Conservation (phyloP, 2,113 vertebrate genomes). For the Sardina pilchardus region DNA sequence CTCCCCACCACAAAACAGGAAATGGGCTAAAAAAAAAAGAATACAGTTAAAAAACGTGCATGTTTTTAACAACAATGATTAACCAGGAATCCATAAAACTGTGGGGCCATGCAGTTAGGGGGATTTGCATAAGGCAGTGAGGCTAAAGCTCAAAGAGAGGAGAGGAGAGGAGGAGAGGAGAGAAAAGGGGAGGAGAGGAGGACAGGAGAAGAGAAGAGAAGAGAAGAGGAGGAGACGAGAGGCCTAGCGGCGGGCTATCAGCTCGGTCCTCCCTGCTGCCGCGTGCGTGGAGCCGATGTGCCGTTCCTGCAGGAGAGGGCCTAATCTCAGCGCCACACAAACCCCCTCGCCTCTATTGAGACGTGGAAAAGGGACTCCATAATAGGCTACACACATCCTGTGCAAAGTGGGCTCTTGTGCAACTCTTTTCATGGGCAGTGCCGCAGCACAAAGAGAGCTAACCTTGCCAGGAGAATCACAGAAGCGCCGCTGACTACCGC, state of each 20-base stretch:
- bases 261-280: background rate
- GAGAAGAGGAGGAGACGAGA: background rate
- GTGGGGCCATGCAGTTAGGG: background rate
- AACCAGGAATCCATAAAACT: background rate
- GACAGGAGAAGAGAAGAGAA: too few species aligned
- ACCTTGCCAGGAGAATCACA: background rate
- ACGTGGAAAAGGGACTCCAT: background rate
- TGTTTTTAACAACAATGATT: slow-evolving; percentile 9
- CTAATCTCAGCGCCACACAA: background rate
- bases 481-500: background rate
- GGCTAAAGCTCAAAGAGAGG: too few species aligned
- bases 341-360: background rate
- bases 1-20: background rate
- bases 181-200: too few species aligned
- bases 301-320: background rate
- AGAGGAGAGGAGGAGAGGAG: too few species aligned
- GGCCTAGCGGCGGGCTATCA: background rate
- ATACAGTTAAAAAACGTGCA: background rate
- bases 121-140: background rate
- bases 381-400: background rate
- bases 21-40: background rate
- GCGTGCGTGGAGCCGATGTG: background rate
- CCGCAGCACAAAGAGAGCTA: background rate
- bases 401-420: background rate
- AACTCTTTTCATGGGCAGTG: background rate